Percentiles rank a stretch among this genome's conserved stretches.
phyloP scores from a whole-genome alignment of 2,888 invertebrate genomes.

The Ommatoiulus sabulosus region DNA sequence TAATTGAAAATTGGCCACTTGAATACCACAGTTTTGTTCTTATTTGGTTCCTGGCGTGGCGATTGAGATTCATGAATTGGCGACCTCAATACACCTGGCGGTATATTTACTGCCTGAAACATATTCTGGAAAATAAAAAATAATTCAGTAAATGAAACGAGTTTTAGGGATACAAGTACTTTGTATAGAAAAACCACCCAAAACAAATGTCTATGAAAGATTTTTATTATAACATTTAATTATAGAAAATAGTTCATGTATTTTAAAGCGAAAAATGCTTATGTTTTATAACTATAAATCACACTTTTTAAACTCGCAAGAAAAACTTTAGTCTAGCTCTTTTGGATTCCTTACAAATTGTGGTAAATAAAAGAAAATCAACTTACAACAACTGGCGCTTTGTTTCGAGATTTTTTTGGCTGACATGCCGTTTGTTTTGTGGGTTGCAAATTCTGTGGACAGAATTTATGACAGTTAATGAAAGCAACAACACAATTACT shows the following conservation, averaged over 20 bases:
- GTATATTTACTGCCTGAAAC: neutral
- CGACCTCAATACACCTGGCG: too few relatives aligned
- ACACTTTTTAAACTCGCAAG: too few relatives aligned
- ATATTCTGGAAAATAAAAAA: neutral
- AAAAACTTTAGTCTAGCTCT: too few relatives aligned
- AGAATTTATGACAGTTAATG: neutral
- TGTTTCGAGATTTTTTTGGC: neutral
- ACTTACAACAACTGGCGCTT: constrained; percentile 24
- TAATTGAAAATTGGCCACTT: neutral
- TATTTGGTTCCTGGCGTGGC: neutral
- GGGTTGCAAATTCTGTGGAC: neutral
- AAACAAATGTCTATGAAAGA: neutral
- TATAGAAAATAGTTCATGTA: too few relatives aligned
- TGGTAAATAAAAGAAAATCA: too few relatives aligned
- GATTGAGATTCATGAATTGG: neutral
- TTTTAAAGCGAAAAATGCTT: too few relatives aligned
- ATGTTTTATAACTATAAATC: too few relatives aligned
- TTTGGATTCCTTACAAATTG: too few relatives aligned
- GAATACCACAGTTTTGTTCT: neutral
- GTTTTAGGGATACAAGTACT: neutral
- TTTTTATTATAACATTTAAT: too few relatives aligned
- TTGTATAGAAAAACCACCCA: neutral
- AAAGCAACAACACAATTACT: neutral
- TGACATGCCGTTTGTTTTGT: neutral
- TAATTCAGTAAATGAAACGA: neutral